Conservation (phyloP, 2,113 vertebrate genomes). For the Tylochromis polylepis region DNA sequence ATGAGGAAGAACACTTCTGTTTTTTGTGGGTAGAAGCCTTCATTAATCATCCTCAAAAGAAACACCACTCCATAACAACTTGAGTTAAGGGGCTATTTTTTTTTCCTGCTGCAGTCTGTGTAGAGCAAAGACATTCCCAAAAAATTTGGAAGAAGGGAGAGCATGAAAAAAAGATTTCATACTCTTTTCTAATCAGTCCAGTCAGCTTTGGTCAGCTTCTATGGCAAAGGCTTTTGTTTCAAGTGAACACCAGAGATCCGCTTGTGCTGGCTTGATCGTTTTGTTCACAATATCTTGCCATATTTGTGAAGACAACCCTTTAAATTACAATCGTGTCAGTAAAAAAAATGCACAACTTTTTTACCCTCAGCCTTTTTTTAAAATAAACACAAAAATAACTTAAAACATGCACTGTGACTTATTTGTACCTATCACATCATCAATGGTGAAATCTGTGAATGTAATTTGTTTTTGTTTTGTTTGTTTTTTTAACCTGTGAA, state of each 20-base stretch:
- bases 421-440: neutral
- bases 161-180: neutral
- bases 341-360: neutral
- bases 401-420: neutral
- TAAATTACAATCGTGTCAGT: neutral
- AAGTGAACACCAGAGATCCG: constrained; percentile 13
- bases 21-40: constrained; percentile 59
- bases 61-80: constrained; percentile 54
- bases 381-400: neutral
- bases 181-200: constrained; percentile 36
- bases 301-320: neutral
- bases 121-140: neutral
- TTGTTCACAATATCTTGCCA: neutral
- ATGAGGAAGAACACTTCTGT: constrained; percentile 65
- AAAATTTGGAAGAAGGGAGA: neutral
- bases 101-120: neutral
- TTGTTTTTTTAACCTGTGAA: neutral
- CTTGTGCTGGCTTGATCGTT: neutral
- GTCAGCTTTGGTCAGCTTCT: constrained; percentile 28
- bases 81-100: constrained; percentile 23
- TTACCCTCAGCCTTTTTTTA: neutral
- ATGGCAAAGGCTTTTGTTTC: constrained; percentile 15
- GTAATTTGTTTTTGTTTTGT: neutral
- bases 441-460: neutral
- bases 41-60: constrained; percentile 72